phyloP scores from a whole-genome alignment of 1,140 invertebrate species.

The Halotydeus destructor region DNA sequence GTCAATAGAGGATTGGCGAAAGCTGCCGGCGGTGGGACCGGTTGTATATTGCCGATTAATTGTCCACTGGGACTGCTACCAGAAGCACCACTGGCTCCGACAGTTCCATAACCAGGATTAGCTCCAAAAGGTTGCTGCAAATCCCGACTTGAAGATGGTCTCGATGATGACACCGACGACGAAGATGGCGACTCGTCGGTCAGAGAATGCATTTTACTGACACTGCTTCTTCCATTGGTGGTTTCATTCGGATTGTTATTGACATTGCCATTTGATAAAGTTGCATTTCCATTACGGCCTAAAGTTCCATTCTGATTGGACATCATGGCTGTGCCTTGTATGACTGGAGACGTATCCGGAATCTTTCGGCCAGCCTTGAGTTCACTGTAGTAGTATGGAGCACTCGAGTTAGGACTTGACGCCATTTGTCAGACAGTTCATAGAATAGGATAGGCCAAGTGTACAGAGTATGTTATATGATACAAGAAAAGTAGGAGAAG shows the following conservation, averaged over 20 bases:
- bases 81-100: background rate
- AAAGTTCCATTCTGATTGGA: too few species aligned
- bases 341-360: too few species aligned
- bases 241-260: background rate
- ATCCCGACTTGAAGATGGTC: slow-evolving; percentile 5
- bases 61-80: slow-evolving; percentile 4
- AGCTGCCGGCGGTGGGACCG: slow-evolving; percentile 9
- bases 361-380: too few species aligned
- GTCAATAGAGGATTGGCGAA: slow-evolving; percentile 17
- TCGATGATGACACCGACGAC: slow-evolving; percentile 7
- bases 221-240: background rate
- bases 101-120: background rate
- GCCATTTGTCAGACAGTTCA: too few species aligned
- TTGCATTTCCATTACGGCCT: too few species aligned
- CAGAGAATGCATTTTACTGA: background rate
- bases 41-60: background rate
- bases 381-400: too few species aligned
- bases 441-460: too few species aligned
- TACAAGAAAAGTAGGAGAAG: too few species aligned
- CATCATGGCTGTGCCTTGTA: too few species aligned
- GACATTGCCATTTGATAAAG: slow-evolving; percentile 5
- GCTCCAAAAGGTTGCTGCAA: background rate
- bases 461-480: too few species aligned
- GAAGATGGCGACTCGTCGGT: background rate
- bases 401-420: too few species aligned